Evolutionary conservation across 2,888 invertebrate genomes (phyloP).

Genomic region (Oscheius sp.): DNA sequence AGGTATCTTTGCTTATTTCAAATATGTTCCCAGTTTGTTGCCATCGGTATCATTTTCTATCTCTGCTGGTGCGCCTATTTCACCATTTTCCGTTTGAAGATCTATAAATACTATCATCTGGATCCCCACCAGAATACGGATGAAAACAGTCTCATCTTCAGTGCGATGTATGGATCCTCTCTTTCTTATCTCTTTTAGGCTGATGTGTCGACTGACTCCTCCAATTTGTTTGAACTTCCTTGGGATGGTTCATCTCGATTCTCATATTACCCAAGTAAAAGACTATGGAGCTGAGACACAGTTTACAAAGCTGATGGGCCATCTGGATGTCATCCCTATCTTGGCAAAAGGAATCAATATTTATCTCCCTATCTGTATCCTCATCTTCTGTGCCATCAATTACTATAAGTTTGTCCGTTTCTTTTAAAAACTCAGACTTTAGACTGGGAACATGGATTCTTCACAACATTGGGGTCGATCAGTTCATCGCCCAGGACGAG

Average conservation of each 20-base stretch:
- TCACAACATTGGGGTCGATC: conserved; percentile 91
- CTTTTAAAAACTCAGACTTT: too few species aligned
- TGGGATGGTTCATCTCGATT: conserved; percentile 96
- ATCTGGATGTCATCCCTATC: conserved; percentile 96
- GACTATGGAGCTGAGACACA: conserved; percentile 79
- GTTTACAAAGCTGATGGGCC: conserved; percentile 97
- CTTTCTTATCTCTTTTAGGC: conserved; percentile 45
- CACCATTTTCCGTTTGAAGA: conserved; percentile 92
- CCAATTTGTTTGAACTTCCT: conserved; percentile 98
- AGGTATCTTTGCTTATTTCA: conserved; percentile 75
- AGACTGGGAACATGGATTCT: conserved; percentile 89
- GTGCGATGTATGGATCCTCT: conserved; percentile 81
- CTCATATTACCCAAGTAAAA: conserved; percentile 72
- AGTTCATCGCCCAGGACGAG: conserved; percentile 85
- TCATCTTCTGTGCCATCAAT: conserved; percentile 89
- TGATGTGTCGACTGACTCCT: conserved; percentile 87
- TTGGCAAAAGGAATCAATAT: conserved; percentile 98
- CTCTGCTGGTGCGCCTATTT: conserved; percentile 97
- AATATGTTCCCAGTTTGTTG: conserved; percentile 80
- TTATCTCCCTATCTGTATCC: conserved; percentile 96
- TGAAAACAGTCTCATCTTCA: conserved; percentile 96
- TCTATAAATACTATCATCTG: conserved; percentile 94
- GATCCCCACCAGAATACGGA: conserved; percentile 98
- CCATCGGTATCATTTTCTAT: conserved; percentile 89
- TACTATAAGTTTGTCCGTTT: conserved; percentile 55